Base-by-base conservation (phyloP, 2,797 vertebrate genomes). In the Anisognathus igniventris region DNA sequence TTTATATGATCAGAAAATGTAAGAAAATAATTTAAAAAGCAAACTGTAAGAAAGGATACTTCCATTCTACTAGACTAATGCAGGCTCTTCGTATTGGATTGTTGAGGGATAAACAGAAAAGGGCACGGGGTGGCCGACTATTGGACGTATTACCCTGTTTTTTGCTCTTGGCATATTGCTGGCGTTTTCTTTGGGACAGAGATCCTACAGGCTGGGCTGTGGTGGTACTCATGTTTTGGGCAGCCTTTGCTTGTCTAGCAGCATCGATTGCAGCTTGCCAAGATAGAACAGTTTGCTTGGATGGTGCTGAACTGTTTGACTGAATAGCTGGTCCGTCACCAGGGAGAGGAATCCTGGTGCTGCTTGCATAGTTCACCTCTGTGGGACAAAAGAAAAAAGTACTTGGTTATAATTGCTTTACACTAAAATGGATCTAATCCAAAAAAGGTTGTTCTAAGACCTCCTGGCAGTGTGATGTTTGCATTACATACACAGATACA, bases 61-160 rank as follows among this genome's bases (percentile, higher is more conserved):
- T 99, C 99, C 99, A 99, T 98, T 99, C 99, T 98, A 99, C 99
- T 97, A 99, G 98, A 98, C 99, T 99, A 98, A 99, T 99, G 98
- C 99, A 99, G 98, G 99, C 99, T 98, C 99, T 99, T 97, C 99
- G 98, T 98, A 99, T 98, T 94, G 99, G 99, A 97, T 99, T 99
- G 98, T 99, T 99, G 97, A 99, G 99, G 82, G 98, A 99, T 97
- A 99, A 98, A 97, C 99, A 99, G 98, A 99, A 99, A 93, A 99
- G 98, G 96, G 99, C 99, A 51, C 99, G 98, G 72, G 98, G 98
- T 45, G 99, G 99, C 97, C 99, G 98, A 97, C 98, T 99, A 98
- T 99, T 99, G 85, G 98, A 98, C 1, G 98, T 99, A 86, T 98
- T 98, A 98, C 99, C 99, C 98, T 99, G 99, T 97, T 99, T 99